Conservation (phyloP, 1,140 invertebrate genomes). For the Ceratitis capitata region DNA sequence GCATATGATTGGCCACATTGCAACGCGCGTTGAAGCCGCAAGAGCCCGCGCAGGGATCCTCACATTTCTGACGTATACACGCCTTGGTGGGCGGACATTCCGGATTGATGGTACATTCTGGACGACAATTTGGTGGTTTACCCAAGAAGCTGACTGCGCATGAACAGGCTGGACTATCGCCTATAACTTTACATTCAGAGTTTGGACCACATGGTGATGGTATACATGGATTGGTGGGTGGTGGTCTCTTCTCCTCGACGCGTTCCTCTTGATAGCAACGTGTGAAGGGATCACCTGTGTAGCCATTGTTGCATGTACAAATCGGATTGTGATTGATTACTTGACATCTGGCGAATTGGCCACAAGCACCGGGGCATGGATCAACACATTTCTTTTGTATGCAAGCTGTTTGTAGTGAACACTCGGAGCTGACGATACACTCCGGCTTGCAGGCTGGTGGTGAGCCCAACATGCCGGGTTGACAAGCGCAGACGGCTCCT, state of each 20-base stretch:
- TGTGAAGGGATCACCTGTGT: constrained; percentile 70
- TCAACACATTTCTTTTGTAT: constrained; percentile 75
- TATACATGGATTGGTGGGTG: constrained; percentile 70
- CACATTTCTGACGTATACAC: constrained; percentile 74
- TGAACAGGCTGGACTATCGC: constrained; percentile 74
- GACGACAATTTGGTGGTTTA: constrained; percentile 73
- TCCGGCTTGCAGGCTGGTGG: constrained; percentile 75
- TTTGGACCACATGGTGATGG: constrained; percentile 79
- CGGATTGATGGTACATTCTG: constrained; percentile 73
- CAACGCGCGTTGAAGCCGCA: constrained; percentile 78
- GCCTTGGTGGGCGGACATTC: constrained; percentile 74
- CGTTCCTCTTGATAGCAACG: constrained; percentile 67
- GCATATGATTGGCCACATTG: constrained; percentile 75
- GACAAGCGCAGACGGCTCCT: constrained; percentile 79
- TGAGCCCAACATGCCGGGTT: constrained; percentile 78
- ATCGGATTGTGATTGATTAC: constrained; percentile 72
- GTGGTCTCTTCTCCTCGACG: constrained; percentile 63
- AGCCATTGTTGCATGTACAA: constrained; percentile 67
- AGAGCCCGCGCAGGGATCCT: constrained; percentile 75
- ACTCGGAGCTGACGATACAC: constrained; percentile 76
- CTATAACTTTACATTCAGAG: constrained; percentile 72
- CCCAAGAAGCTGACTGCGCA: constrained; percentile 74
- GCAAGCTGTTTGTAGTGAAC: constrained; percentile 74
- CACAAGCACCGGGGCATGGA: constrained; percentile 77
- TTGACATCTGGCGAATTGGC: constrained; percentile 73